Conservation (phyloP, 1,140 invertebrate genomes). For the Eriocheir sinensis region DNA sequence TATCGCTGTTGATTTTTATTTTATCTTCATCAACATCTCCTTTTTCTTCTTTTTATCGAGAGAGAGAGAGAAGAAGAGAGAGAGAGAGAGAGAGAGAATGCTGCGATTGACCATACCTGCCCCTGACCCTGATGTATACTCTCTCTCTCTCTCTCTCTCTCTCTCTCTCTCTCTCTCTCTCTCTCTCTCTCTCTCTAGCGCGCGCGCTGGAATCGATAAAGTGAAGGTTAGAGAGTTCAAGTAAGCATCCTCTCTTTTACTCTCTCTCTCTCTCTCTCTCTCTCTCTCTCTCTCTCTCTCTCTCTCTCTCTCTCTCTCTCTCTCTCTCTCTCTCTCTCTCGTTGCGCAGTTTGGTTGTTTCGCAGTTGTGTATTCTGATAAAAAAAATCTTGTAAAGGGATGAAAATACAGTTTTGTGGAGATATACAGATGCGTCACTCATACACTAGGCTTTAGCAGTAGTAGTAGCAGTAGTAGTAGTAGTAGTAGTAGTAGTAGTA, state of each 20-base stretch:
- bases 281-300: conserved; percentile 34
- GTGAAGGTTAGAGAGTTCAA: conserved; percentile 33
- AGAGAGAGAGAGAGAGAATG: not conserved
- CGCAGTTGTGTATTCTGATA: no score
- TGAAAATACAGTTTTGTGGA: no score
- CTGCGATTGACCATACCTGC: not conserved
- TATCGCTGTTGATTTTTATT: not conserved
- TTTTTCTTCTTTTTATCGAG: not conserved
- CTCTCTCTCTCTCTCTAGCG: no score
- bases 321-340: conserved; percentile 34
- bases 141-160: conserved; percentile 17
- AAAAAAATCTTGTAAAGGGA: no score
- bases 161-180: conserved; percentile 17
- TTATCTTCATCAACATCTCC: not conserved
- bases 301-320: conserved; percentile 17
- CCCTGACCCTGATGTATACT: not conserved
- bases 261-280: conserved; percentile 39
- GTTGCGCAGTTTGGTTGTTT: no score
- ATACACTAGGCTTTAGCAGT: no score
- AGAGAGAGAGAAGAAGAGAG: not conserved
- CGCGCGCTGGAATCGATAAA: not conserved
- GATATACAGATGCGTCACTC: no score
- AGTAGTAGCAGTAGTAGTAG: no score
- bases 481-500: no score
- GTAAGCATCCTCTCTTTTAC: not conserved